Evolutionary conservation across 2,797 vertebrate genomes (phyloP), one percentile per base, ranked within the genome.

Genomic region (Cynopterus sphinx): DNA sequence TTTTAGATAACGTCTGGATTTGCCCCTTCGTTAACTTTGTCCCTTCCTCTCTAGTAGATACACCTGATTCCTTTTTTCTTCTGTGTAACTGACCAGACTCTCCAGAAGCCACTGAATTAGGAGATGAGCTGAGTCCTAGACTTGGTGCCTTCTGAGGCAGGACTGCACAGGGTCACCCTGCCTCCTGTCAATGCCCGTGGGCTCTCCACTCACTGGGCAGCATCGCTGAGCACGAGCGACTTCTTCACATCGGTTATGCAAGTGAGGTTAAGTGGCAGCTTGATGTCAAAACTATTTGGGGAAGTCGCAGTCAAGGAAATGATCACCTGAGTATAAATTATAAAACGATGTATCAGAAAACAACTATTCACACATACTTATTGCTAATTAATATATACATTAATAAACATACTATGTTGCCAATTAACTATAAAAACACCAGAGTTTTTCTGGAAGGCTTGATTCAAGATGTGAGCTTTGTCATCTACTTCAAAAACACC

Each of bases 181-280:
- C n/a, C 78, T 74, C n/a, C 1, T 1, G 39, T 9, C 6, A 36
- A 28, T 36, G 7, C 21, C n/a, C 2, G 2, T 24, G 5, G 36
- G 26, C 26, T 16, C n/a, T 0, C 75, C 65, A 0, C 26, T 9
- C 2, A 3, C 36, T 0, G 24, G 53, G 3, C 2, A 3, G 46
- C 59, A 1, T 12, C 1, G 1, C 0, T 11, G 36, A 46, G 43
- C 11, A 24, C 19, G 0, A 57, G 13, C 0, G 26, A 6, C 4
- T 7, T 51, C 51, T 21, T 51, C 67, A 65, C 5, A 5, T 3
- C 19, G 6, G n/a, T 68, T 21, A 36, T 1, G 15, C 15, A 71
- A 24, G 71, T 26, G 3, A 61, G 28, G 33, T 16, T 24, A 81
- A 43, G 15, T 15, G 81, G 33, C 31, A 46, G 33, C 21, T 36